Base-by-base conservation (phyloP, 2,888 invertebrate genomes). In the Trimorus sp. region DNA sequence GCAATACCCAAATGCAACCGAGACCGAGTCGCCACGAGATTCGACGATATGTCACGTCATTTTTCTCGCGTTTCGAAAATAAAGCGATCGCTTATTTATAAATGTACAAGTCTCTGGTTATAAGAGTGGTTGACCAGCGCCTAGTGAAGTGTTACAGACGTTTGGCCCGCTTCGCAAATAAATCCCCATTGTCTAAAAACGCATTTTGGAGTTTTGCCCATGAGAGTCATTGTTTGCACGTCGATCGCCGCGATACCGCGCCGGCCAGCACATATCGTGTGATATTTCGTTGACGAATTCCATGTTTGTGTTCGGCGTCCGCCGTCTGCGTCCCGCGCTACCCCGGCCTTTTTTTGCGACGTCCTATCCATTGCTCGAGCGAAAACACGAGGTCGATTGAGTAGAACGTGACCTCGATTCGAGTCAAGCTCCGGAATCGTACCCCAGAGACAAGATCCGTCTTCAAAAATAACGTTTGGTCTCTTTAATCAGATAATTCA, bases 371-470 rank as follows among this genome's bases (percentile, higher is more conserved):
- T 3, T 40, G 54, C n/a, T 12, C 7, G 15, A 53, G 69, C 58
- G 80, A 83, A 83, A 83, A 83, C 83, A 79, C 71, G 53, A 79
- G 84, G 83, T 85, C 86, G 82, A 85, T 86, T 85, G 84, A 87
- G 85, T 85, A 79, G 86, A 80, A 82, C 83, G 84, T 87, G 87
- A 88, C 88, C 87, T 70, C 88, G 85, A 87, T 88, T 87, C 86
- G 66, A 40, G 45, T 66, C 77, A 74, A 70, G 81, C 81, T 66
- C 65, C 80, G 83, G 85, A 85, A 40, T 40, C 26, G 85, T 84
- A 84, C 83, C 78, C 69, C 78, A 84, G 66, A 54, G 63, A 70
- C 74, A 45, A 70, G 54, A 82, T 73, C 65, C 77, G 58, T 74
- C 69, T 49, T 75, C 54, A 63, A 74, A 79, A 79, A 79, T 63